Evolutionary conservation across 2,113 vertebrate genomes (phyloP), one percentile per base, ranked within the genome.

Genomic region (Polypterus bichir): DNA sequence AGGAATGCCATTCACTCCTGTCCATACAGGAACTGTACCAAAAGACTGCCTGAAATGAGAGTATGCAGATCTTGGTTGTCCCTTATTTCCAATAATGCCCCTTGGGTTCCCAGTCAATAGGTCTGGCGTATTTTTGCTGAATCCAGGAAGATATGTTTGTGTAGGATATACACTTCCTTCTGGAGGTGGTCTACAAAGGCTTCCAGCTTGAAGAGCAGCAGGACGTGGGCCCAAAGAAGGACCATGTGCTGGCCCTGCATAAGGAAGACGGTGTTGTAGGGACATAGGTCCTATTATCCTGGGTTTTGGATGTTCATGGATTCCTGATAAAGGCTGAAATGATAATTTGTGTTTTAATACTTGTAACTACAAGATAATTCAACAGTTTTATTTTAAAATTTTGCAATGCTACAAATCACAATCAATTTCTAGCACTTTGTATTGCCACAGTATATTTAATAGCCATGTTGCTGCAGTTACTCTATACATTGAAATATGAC

Each of bases 81-180:
- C 54, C 82, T 77, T 0, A 86, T 83, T 65, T 85, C 84, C 0
- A 91, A 87, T 93, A 71, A 79, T 82, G 4, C 69, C 71, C 65
- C 78, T 61, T 0, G 80, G 69, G 62, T 75, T 76, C 57, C 79
- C 63, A 60, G 71, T 65, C 64, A 78, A 77, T 3, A 77, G 65
- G 5, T 85, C 83, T 9, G 78, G 67, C 53, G 70, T 73, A 1
- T 56, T 53, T 4, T 53, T 45, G 11, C 84, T 72, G 61, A 84
- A 85, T 44, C 78, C 80, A 57, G 82, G 73, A 64, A 86, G 84
- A 72, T 81, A 87, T 27, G 85, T 88, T 49, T 83, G 72, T 0
- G 88, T 77, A 0, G 89, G 79, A 70, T 91, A 92, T 70, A 91
- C 66, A 61, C 69, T 86, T 0, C 84, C 75, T 0, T 97, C 91